phyloP scores from a whole-genome alignment of 2,113 vertebrate species.

The Donacobius atricapilla region DNA sequence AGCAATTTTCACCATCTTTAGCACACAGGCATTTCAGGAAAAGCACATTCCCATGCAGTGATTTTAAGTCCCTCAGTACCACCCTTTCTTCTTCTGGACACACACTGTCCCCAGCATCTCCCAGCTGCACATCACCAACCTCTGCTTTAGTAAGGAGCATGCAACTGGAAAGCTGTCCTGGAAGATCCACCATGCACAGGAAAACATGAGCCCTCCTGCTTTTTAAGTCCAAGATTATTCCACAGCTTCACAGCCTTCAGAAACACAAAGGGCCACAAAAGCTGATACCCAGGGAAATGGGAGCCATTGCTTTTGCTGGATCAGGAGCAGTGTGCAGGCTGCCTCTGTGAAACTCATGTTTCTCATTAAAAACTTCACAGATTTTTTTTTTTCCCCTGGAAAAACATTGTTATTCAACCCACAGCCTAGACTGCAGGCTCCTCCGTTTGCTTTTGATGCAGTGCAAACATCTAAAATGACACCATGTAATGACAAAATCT shows the following conservation, averaged over 20 bases:
- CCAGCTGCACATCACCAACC: neutral
- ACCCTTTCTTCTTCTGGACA: neutral
- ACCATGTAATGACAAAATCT: slow-evolving; percentile 54
- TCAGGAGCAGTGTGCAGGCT: neutral
- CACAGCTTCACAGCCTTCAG: neutral
- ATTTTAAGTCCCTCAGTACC: neutral
- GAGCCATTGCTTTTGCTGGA: neutral
- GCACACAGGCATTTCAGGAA: neutral
- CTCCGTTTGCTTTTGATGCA: slow-evolving; percentile 62
- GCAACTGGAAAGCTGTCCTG: neutral
- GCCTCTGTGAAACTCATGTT: neutral
- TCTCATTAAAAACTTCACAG: slow-evolving; percentile 57
- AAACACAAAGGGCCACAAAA: neutral
- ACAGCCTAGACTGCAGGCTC: slow-evolving; percentile 46
- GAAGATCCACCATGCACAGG: neutral
- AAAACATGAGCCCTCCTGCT: neutral
- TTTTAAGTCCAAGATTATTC: neutral
- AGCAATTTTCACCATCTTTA: slow-evolving; percentile 29
- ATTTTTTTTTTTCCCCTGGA: neutral
- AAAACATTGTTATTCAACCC: slow-evolving; percentile 62
- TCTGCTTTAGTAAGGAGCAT: neutral
- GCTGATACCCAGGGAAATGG: neutral
- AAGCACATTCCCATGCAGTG: neutral
- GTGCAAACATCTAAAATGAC: slow-evolving; percentile 61
- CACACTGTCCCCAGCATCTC: neutral